phyloP scores from a whole-genome alignment of 2,888 invertebrate species.

The Leptopterna dolabrata region DNA sequence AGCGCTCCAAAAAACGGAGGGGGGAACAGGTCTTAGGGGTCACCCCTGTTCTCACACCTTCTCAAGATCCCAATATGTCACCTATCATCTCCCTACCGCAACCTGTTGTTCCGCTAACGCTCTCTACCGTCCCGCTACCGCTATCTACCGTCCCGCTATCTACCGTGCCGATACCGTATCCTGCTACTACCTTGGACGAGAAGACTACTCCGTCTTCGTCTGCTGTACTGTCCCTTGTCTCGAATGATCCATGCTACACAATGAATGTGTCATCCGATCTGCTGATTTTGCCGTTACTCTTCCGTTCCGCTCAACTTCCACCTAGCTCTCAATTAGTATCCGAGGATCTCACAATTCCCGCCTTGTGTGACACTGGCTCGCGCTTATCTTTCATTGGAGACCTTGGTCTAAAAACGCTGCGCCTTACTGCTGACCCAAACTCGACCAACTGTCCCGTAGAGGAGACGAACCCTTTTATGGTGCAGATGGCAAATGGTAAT shows the following conservation, averaged over 20 bases:
- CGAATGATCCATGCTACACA: neutral
- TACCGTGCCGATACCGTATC: too few relatives aligned
- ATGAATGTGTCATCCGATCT: neutral
- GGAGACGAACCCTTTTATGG: neutral
- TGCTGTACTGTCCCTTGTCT: neutral
- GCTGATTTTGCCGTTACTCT: neutral
- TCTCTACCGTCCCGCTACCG: too few relatives aligned
- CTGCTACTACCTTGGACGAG: too few relatives aligned
- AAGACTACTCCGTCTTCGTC: too few relatives aligned
- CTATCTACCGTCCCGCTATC: too few relatives aligned
- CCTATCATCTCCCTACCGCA: too few relatives aligned
- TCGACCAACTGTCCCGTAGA: neutral
- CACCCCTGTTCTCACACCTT: neutral
- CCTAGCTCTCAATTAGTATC: too few relatives aligned
- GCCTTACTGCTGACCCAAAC: neutral
- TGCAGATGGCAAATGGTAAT: too few relatives aligned
- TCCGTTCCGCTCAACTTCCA: neutral
- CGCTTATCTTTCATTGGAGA: slow-evolving; percentile 16
- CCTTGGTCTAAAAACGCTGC: neutral
- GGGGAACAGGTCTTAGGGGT: too few relatives aligned
- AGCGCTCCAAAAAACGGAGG: neutral
- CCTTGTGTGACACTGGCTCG: slow-evolving; percentile 1
- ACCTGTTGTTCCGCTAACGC: too few relatives aligned
- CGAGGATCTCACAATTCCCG: neutral
- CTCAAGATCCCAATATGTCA: neutral